These are phyloP conservation scores for Neelides folsomi DNA, from an alignment of 2,888 invertebrate species.

Conservation along the genomic window DNA sequence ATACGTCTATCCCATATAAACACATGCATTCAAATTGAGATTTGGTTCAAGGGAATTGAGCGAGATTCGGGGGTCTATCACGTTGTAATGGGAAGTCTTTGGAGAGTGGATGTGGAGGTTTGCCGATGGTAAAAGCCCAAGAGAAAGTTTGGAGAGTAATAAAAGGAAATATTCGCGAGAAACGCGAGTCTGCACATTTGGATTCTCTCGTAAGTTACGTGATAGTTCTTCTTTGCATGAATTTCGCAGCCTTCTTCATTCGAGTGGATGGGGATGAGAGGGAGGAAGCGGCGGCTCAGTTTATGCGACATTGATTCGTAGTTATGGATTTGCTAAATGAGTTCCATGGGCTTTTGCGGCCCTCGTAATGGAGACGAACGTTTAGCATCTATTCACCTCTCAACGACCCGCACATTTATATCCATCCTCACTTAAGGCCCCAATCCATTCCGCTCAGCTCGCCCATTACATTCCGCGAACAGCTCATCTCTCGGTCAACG, in stretches of 20 bases:
- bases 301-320: conserved; percentile 10
- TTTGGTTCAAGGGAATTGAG: too few relatives aligned
- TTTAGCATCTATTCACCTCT: conserved; percentile 4
- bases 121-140: too few relatives aligned
- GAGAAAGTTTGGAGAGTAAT: too few relatives aligned
- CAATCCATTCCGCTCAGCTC: background rate
- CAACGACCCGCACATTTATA: background rate
- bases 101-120: too few relatives aligned
- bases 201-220: too few relatives aligned
- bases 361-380: conserved; percentile 7
- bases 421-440: background rate
- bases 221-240: background rate
- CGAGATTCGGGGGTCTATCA: too few relatives aligned
- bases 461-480: conserved; percentile 1
- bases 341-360: conserved; percentile 7
- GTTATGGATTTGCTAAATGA: conserved; percentile 10
- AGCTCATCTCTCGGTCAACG: background rate
- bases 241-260: background rate
- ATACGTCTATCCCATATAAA: too few relatives aligned
- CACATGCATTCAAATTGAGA: too few relatives aligned
- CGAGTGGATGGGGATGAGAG: background rate
- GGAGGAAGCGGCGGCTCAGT: background rate
- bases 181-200: too few relatives aligned
- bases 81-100: too few relatives aligned
- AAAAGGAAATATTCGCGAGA: too few relatives aligned